These are phyloP conservation scores for Esox masquinongy DNA, from an alignment of 2,797 vertebrate species.

Conservation along the genomic window DNA sequence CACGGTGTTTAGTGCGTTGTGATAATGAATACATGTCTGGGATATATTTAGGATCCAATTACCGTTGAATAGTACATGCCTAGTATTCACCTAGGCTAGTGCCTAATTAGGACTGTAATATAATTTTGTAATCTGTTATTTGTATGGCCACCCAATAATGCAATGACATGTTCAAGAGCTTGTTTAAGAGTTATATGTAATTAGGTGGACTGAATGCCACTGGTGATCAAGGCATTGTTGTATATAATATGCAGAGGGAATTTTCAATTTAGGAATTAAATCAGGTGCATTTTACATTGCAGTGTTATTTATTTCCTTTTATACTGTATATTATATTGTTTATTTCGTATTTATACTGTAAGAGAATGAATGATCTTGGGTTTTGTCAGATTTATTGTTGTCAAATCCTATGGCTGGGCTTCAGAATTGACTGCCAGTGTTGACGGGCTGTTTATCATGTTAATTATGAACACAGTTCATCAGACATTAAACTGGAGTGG, in stretches of 20 bases:
- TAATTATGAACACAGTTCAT: constrained; percentile 1
- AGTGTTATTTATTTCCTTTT: not conserved
- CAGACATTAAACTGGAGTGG: not conserved
- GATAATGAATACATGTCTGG: not conserved
- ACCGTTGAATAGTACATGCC: not conserved
- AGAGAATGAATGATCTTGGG: not conserved
- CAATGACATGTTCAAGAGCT: not conserved
- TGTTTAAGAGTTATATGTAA: not conserved
- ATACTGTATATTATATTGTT: too few species aligned
- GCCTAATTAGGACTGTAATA: not conserved
- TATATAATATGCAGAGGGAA: not conserved
- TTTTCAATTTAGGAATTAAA: not conserved
- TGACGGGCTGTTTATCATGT: constrained; percentile 3
- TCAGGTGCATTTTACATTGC: not conserved
- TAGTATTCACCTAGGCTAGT: not conserved
- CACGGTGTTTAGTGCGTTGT: not conserved
- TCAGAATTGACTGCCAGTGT: not conserved
- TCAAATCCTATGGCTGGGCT: not conserved
- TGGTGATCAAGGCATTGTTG: not conserved
- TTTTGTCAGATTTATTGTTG: not conserved
- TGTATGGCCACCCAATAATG: not conserved
- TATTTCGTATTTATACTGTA: too few species aligned
- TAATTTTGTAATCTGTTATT: not conserved
- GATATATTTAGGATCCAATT: not conserved
- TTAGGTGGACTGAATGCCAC: too few species aligned